These are phyloP conservation scores for Ochlodes sylvanus DNA, from an alignment of 2,888 invertebrate genomes.

Conservation along the genomic window DNA sequence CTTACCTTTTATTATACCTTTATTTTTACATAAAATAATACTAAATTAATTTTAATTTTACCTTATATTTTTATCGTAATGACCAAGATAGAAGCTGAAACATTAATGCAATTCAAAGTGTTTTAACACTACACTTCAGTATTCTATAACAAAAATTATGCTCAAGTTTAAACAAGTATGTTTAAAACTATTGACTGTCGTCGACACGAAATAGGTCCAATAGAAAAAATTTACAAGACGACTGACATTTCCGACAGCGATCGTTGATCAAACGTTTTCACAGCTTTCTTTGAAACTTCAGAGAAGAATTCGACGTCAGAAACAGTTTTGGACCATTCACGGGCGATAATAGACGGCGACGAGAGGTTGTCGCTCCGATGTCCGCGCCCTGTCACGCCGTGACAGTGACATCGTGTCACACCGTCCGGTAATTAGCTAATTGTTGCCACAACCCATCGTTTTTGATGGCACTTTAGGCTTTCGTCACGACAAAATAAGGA, in stretches of 20 bases:
- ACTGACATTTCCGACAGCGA: constrained; percentile 34
- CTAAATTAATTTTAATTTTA: too few relatives aligned
- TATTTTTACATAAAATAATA: too few relatives aligned
- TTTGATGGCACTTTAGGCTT: not conserved
- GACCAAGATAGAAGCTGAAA: too few relatives aligned
- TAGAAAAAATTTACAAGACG: constrained; percentile 31
- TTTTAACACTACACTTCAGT: too few relatives aligned
- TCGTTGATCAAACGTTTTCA: constrained; percentile 44
- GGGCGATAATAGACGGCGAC: constrained; percentile 63
- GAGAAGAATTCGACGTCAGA: constrained; percentile 11
- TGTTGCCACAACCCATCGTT: constrained; percentile 50
- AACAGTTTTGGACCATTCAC: constrained; percentile 49
- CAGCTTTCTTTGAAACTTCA: constrained; percentile 33
- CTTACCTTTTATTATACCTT: too few relatives aligned
- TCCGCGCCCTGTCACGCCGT: constrained; percentile 59
- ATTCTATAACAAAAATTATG: too few relatives aligned
- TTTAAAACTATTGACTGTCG: too few relatives aligned
- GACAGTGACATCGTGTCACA: constrained; percentile 59
- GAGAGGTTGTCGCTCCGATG: constrained; percentile 66
- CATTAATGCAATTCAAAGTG: too few relatives aligned
- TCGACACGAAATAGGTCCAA: constrained; percentile 19
- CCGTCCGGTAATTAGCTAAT: constrained; percentile 72
- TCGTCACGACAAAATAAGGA: not conserved
- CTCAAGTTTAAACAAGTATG: not conserved
- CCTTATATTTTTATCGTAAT: too few relatives aligned